Percentiles rank a stretch among this genome's conserved stretches.
phyloP scores from a whole-genome alignment of 1,140 invertebrate genomes.

The Dolichoris vasculosae region DNA sequence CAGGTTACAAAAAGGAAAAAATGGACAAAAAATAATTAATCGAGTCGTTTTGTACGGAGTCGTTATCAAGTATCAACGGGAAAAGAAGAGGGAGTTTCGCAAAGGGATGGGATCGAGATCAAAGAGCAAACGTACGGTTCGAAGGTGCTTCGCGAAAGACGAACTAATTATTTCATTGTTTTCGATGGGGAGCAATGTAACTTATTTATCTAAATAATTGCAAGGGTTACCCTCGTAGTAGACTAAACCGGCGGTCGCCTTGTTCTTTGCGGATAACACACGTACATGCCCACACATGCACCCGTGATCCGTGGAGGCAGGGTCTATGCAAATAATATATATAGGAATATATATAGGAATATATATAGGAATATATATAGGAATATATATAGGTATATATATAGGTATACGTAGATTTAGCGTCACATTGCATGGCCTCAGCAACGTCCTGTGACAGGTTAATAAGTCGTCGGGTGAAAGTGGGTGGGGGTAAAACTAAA shows the following conservation, averaged over 20 bases:
- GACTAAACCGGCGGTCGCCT: background rate
- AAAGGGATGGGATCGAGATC: conserved; percentile 41
- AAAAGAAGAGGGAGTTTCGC: background rate
- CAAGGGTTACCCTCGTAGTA: conserved; percentile 18
- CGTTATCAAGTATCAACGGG: background rate
- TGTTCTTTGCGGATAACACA: conserved; percentile 5
- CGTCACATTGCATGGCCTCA: conserved; percentile 57
- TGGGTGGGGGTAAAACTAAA: conserved; percentile 56
- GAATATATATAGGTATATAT: conserved; percentile 34
- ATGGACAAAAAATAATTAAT: conserved; percentile 9
- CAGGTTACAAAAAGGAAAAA: background rate
- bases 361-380: conserved; percentile 42
- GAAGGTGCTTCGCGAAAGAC: background rate
- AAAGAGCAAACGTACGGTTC: conserved; percentile 25
- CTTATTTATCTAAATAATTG: conserved; percentile 52
- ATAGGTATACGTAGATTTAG: conserved; percentile 50
- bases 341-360: no score
- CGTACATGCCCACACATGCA: no score
- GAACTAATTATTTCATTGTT: conserved; percentile 33
- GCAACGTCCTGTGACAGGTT: conserved; percentile 50
- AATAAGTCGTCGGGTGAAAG: conserved; percentile 55
- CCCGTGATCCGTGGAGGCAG: no score
- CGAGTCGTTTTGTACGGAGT: conserved; percentile 8
- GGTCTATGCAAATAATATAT: background rate
- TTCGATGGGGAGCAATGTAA: conserved; percentile 19